Conservation (phyloP, 1,140 invertebrate species). For the Drosophila asahinai region DNA sequence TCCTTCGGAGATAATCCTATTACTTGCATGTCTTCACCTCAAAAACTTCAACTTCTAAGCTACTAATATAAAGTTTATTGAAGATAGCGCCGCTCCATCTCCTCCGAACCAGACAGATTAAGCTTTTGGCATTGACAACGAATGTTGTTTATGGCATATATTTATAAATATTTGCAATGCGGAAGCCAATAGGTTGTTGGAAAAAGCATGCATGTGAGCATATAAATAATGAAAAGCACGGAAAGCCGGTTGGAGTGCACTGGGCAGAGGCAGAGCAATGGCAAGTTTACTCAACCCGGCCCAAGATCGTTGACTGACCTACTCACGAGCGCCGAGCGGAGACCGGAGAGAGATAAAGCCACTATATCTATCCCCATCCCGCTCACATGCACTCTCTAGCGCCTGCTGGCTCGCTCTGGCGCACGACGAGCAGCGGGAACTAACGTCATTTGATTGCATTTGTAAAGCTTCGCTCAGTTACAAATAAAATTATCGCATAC, state of each 20-base stretch:
- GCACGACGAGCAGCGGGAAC: slow-evolving; percentile 20
- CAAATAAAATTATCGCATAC: slow-evolving; percentile 70
- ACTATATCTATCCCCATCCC: slow-evolving; percentile 22
- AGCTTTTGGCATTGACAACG: slow-evolving; percentile 69
- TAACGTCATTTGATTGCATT: slow-evolving; percentile 83
- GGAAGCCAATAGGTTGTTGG: slow-evolving; percentile 45
- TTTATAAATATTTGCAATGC: slow-evolving; percentile 59
- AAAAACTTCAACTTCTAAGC: background rate
- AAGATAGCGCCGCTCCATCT: background rate
- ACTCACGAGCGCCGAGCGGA: slow-evolving; percentile 45
- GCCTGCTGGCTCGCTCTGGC: slow-evolving; percentile 10
- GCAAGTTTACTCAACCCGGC: slow-evolving; percentile 61
- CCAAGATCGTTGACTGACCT: slow-evolving; percentile 80
- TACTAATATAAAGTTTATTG: background rate
- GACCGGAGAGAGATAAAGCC: slow-evolving; percentile 2
- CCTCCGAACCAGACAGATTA: background rate
- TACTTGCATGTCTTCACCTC: background rate
- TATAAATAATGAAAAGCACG: slow-evolving; percentile 44
- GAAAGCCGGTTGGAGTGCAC: slow-evolving; percentile 66
- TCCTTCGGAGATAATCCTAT: background rate
- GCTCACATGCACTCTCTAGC: slow-evolving; percentile 14
- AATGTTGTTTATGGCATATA: slow-evolving; percentile 8
- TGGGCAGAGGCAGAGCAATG: slow-evolving; percentile 15
- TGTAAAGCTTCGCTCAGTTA: slow-evolving; percentile 76
- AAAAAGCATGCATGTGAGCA: slow-evolving; percentile 23